Percentiles rank a stretch among this genome's conserved stretches.
These are phyloP conservation scores for Galbula dea DNA, from an alignment of 2,113 vertebrate genomes.

Conservation along the genomic window DNA sequence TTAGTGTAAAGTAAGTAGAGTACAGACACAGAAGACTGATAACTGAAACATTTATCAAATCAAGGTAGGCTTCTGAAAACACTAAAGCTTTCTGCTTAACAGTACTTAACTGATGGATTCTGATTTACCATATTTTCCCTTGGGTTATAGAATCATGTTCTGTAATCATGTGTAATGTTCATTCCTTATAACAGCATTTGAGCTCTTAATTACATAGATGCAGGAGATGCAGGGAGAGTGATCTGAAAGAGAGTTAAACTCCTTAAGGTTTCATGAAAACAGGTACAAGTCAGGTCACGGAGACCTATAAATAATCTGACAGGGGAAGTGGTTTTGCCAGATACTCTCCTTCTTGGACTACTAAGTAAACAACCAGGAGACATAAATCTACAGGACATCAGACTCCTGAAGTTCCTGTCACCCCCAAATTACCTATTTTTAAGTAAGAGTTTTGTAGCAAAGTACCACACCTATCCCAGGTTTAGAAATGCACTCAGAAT, in stretches of 20 bases:
- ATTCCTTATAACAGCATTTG: neutral
- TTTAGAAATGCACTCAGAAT: neutral
- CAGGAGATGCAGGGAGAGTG: fast-evolving
- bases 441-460: neutral
- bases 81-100: neutral
- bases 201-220: neutral
- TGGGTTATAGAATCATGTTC: neutral
- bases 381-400: neutral
- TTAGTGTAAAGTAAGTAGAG: neutral
- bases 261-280: neutral
- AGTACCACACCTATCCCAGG: neutral
- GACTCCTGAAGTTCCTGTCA: neutral
- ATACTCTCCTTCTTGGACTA: neutral
- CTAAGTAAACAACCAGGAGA: neutral
- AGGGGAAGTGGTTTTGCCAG: neutral
- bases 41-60: neutral
- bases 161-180: neutral
- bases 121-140: neutral
- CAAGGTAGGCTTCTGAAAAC: neutral
- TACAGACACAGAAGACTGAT: neutral
- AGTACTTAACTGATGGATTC: neutral
- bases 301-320: neutral
- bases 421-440: neutral
- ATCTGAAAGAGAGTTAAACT: neutral
- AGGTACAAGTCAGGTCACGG: neutral